These are phyloP conservation scores for Amiota minor DNA, from an alignment of 2,888 invertebrate genomes.

Conservation along the genomic window DNA sequence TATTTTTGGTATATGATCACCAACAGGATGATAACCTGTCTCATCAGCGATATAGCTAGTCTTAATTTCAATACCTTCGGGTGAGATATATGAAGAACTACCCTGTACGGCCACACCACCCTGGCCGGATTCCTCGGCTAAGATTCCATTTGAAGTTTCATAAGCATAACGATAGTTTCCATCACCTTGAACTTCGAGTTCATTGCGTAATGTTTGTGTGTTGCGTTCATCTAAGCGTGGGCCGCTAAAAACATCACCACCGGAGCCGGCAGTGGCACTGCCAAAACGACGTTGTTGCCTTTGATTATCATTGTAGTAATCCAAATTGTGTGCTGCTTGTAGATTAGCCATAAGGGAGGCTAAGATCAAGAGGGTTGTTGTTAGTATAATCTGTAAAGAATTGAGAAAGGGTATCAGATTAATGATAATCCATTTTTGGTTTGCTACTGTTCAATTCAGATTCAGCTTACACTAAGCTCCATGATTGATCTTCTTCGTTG, in stretches of 20 bases:
- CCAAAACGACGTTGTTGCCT: not conserved
- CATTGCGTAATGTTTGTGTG: constrained; percentile 56
- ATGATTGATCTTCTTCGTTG: not conserved
- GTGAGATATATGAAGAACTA: constrained; percentile 62
- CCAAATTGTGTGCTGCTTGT: constrained; percentile 9
- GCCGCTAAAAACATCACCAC: not conserved
- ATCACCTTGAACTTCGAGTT: constrained; percentile 54
- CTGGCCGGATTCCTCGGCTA: constrained; percentile 55
- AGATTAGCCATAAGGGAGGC: not conserved
- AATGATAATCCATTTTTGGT: not conserved
- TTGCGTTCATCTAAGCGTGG: constrained; percentile 49
- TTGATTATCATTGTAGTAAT: constrained; percentile 8
- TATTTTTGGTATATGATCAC: constrained; percentile 65
- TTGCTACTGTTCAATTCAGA: not conserved
- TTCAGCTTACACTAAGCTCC: constrained; percentile 1
- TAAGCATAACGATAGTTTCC: constrained; percentile 64
- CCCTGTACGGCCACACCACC: constrained; percentile 60
- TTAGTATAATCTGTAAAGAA: constrained; percentile 8
- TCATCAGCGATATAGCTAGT: constrained; percentile 64
- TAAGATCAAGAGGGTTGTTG: not conserved
- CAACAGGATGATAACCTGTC: constrained; percentile 63
- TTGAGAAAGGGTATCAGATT: not conserved
- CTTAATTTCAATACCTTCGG: constrained; percentile 62
- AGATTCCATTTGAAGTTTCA: constrained; percentile 65
- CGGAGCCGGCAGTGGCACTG: not conserved